phyloP scores from a whole-genome alignment of 2,888 invertebrate species.

The Microplitis manilae region DNA sequence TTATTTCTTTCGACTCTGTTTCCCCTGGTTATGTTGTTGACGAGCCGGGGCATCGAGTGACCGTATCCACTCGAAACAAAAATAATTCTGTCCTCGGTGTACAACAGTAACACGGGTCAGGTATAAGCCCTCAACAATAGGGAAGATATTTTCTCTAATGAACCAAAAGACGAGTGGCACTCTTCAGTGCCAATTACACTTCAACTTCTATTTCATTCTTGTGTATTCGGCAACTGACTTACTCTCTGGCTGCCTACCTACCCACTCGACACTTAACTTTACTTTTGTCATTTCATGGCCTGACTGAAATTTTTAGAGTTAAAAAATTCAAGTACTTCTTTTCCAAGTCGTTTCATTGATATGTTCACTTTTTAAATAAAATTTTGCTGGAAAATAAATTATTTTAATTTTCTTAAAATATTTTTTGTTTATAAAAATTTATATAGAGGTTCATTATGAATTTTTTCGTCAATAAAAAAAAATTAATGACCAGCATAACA shows the following conservation, averaged over 20 bases:
- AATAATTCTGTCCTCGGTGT: conserved; percentile 67
- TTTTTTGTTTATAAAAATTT: neutral
- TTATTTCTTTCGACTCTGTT: conserved; percentile 2
- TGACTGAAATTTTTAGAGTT: neutral
- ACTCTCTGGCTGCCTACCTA: neutral
- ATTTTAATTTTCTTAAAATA: neutral
- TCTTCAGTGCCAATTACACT: conserved; percentile 72
- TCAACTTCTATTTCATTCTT: conserved; percentile 48
- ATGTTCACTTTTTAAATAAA: neutral
- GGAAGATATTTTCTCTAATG: conserved; percentile 72
- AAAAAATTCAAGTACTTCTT: neutral
- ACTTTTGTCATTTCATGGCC: neutral
- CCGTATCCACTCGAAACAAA: conserved; percentile 71
- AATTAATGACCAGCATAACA: conserved; percentile 33
- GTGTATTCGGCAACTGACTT: conserved; percentile 20
- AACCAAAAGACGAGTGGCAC: conserved; percentile 68
- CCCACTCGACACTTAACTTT: neutral
- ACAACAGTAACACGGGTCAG: conserved; percentile 45
- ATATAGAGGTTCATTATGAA: no score
- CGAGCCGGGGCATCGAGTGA: conserved; percentile 65
- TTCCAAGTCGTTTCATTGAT: neutral
- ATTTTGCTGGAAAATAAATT: neutral
- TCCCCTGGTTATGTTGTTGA: conserved; percentile 35
- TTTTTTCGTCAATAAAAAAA: neutral
- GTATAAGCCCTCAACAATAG: conserved; percentile 69